Evolutionary conservation across 2,888 invertebrate species (phyloP).

Genomic region (Lacanobia wlatinum): DNA sequence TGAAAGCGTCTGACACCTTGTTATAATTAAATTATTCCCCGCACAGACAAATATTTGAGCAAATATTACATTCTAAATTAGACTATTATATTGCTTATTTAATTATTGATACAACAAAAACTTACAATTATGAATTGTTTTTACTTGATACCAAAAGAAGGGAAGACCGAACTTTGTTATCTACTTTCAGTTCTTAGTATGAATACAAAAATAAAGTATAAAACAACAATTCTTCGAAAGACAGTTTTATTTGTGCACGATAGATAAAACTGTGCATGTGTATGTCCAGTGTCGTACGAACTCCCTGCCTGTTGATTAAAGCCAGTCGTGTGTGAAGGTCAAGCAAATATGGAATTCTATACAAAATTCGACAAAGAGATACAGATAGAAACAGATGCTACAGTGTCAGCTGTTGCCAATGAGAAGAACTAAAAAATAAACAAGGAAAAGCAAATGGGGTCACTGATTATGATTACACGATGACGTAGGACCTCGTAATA

Average conservation of each 20-base stretch:
- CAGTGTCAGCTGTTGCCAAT: background rate
- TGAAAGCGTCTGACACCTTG: no score
- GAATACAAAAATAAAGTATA: slow-evolving; percentile 2
- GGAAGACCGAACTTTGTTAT: background rate
- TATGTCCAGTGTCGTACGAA: background rate
- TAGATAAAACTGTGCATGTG: slow-evolving; percentile 31
- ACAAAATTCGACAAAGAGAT: slow-evolving; percentile 15
- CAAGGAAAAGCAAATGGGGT: background rate
- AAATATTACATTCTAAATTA: no score
- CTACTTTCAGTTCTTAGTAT: slow-evolving; percentile 18
- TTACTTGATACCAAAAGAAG: no score
- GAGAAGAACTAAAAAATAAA: background rate
- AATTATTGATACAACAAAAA: no score
- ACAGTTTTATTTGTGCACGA: slow-evolving; percentile 22
- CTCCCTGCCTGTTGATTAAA: slow-evolving; percentile 46
- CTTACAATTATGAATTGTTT: no score
- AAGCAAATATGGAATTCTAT: slow-evolving; percentile 45
- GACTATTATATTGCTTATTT: no score
- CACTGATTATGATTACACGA: background rate
- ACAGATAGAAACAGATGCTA: slow-evolving; percentile 1
- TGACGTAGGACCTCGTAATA: background rate
- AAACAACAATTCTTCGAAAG: slow-evolving; percentile 37
- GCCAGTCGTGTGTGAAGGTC: slow-evolving; percentile 44
- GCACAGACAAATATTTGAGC: no score
- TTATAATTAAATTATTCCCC: no score